Base-by-base conservation (phyloP, 2,113 vertebrate genomes). In the Cyanoderma ruficeps region DNA sequence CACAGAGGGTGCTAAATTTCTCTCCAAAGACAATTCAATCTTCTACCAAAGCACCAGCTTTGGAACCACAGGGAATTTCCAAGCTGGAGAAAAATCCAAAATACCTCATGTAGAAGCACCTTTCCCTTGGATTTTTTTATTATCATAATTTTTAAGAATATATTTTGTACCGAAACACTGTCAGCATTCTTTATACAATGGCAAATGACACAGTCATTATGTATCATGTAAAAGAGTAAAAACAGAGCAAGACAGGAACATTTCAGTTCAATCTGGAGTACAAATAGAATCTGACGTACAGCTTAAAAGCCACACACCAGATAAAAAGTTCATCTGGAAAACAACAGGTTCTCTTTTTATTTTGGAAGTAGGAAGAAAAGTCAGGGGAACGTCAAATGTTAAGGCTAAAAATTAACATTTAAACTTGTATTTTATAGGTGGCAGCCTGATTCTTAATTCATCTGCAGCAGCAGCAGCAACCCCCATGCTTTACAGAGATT, bases 141-240 rank as follows among this genome's bases (percentile, higher is more conserved):
- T 97, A 96, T 95, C 65, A 93, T 97, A n/a, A 87, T 74, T 97
- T 95, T 94, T 80, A 97, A 97, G 96, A 97, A 97, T 97, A 94
- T 95, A 97, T 95, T 98, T 98, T 97, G 92, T 98, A 97, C 87
- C 94, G 84, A 98, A 98, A 98, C 98, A 98, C 97, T 97, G 95
- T 97, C 97, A 98, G 96, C 95, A 93, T 97, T 97, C 94, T 97
- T 37, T 96, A 97, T 92, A 97, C 98, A 98, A 96, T 35, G 96
- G 97, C 97, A 97, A 97, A 97, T 95, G 97, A 97, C 91, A 59
- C 82, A 94, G 96, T 96, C 95, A 95, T 96, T 91, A 88, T 94
- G 96, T 96, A 90, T 96, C 96, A 95, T 95, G 97, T 95, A 95
- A 97, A 96, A 95, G 83, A 94, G 89, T 97, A 92, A 96, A 96